A percentile compares a stretch with the other conserved stretches of the same genome.
Evolutionary conservation across 2,797 vertebrate species (phyloP).

Genomic region (Gadopsis bispinosus): DNA sequence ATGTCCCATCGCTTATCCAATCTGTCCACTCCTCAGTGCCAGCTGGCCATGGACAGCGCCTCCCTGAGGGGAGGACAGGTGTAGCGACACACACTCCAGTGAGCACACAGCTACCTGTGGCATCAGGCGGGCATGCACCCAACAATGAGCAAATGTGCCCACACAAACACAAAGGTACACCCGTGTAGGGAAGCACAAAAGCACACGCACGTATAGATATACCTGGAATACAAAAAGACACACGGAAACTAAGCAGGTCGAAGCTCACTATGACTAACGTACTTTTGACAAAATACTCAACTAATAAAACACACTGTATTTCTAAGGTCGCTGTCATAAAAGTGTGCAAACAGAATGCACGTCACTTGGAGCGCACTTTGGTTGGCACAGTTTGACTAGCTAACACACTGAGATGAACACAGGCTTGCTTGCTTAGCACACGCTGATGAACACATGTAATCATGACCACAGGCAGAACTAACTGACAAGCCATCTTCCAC

Average conservation of each 20-base stretch:
- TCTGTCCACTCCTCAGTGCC: slow-evolving; percentile 81
- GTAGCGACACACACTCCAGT: slow-evolving; percentile 79
- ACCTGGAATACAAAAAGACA: not conserved
- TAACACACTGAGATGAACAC: slow-evolving; percentile 40
- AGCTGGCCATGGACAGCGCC: slow-evolving; percentile 78
- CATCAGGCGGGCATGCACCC: slow-evolving; percentile 58
- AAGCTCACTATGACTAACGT: not conserved
- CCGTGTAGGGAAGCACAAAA: not conserved
- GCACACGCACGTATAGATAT: not conserved
- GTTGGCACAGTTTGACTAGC: slow-evolving; percentile 25
- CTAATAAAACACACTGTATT: not conserved
- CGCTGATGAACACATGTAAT: slow-evolving; percentile 30
- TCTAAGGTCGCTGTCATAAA: not conserved
- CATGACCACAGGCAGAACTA: slow-evolving; percentile 20
- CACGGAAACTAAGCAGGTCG: slow-evolving; percentile 2
- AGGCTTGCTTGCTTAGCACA: slow-evolving; percentile 23
- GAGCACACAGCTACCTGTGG: slow-evolving; percentile 81
- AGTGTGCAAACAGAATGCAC: not conserved
- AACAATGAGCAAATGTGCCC: slow-evolving; percentile 43
- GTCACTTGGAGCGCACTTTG: slow-evolving; percentile 9
- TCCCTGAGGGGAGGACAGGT: slow-evolving; percentile 83
- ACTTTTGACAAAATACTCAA: not conserved
- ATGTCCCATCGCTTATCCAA: slow-evolving; percentile 78
- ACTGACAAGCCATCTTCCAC: slow-evolving; percentile 31
- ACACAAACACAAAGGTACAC: slow-evolving; percentile 13